Conservation (phyloP, 1,140 invertebrate genomes). For the Oncopodura yosiiana region DNA sequence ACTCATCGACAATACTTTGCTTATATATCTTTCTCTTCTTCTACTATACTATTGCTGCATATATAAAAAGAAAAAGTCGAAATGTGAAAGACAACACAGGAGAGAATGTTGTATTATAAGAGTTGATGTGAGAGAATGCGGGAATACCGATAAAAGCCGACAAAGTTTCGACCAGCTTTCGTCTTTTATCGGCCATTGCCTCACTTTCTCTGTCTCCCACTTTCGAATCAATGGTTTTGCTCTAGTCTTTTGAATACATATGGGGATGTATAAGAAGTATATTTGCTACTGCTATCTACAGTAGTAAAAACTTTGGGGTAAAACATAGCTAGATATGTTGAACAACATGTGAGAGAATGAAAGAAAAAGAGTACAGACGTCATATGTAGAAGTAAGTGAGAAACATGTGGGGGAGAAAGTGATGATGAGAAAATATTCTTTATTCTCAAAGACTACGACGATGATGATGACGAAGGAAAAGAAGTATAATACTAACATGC, state of each 20-base stretch:
- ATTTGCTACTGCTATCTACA: neutral
- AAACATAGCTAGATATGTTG: neutral
- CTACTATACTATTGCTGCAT: too few species aligned
- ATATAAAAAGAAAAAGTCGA: too few species aligned
- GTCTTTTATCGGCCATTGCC: conserved; percentile 2
- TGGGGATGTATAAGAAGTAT: neutral
- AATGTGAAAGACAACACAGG: too few species aligned
- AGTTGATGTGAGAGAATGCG: conserved; percentile 6
- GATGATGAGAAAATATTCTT: too few species aligned
- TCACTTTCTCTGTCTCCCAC: conserved; percentile 8
- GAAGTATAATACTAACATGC: too few species aligned
- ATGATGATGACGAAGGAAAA: too few species aligned
- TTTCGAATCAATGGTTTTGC: conserved; percentile 10
- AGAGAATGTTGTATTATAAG: too few species aligned
- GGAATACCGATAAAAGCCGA: conserved; percentile 1
- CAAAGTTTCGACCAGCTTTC: neutral
- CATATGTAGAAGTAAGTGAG: too few species aligned
- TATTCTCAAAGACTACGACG: too few species aligned
- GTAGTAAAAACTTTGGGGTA: neutral
- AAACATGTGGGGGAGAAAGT: too few species aligned
- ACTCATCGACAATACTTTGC: too few species aligned
- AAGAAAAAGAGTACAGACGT: neutral
- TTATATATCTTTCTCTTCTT: too few species aligned
- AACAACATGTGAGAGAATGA: neutral
- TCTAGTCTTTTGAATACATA: neutral